phyloP scores from a whole-genome alignment of 2,888 invertebrate genomes.

The Thecocarcelia acutangulata region DNA sequence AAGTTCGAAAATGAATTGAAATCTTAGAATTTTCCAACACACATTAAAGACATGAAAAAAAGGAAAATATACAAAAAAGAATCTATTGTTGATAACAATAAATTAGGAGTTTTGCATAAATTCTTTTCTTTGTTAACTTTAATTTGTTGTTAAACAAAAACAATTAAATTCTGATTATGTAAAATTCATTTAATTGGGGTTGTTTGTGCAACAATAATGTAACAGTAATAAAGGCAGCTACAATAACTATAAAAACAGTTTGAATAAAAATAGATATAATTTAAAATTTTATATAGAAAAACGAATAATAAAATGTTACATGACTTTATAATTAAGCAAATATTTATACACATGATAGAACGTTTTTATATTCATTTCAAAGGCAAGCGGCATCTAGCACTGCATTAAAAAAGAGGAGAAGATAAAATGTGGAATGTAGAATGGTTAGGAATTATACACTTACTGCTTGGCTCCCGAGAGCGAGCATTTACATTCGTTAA shows the following conservation, averaged over 20 bases:
- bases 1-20: neutral
- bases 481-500: no score
- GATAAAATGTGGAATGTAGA: no score
- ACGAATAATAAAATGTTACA: conserved; percentile 29
- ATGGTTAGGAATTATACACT: no score
- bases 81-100: conserved; percentile 7
- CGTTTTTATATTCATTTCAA: no score
- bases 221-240: neutral
- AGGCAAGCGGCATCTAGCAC: no score
- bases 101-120: conserved; percentile 12
- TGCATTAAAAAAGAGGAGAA: no score
- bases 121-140: conserved; percentile 32
- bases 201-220: conserved; percentile 41
- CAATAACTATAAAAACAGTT: neutral
- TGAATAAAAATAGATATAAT: neutral
- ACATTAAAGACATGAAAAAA: neutral
- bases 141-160: conserved; percentile 46
- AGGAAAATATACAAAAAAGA: no score
- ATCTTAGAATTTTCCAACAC: neutral
- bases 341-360: neutral
- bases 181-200: conserved; percentile 34
- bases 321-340: conserved; percentile 33
- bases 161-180: conserved; percentile 56
- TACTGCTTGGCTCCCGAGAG: no score
- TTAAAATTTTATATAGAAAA: conserved; percentile 25